A percentile compares a stretch with the other conserved stretches of the same genome.
phyloP scores from a whole-genome alignment of 2,797 vertebrate species.

The Euthynnus affinis region DNA sequence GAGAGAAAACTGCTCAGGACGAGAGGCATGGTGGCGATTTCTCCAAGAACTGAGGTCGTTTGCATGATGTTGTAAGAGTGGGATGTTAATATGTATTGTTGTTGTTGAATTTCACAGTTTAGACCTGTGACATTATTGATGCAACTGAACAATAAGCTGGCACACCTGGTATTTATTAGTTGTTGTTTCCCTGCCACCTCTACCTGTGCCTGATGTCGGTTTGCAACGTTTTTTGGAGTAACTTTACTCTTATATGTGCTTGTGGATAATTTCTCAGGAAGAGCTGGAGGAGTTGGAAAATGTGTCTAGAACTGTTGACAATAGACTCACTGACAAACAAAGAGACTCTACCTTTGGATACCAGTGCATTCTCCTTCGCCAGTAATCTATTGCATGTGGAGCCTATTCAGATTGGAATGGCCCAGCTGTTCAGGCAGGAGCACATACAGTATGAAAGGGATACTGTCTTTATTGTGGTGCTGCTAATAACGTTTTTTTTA shows the following conservation, averaged over 20 bases:
- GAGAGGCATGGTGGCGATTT: no score
- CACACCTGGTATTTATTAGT: no score
- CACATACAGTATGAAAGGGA: background rate
- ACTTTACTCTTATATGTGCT: background rate
- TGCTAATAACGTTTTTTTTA: background rate
- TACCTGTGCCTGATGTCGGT: no score
- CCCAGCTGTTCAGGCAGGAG: background rate
- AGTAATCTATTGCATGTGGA: background rate
- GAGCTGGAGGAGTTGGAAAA: background rate
- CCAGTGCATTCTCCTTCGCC: background rate
- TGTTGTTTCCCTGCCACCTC: no score
- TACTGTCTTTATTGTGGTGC: background rate
- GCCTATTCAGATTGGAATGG: background rate
- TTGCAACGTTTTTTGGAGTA: no score
- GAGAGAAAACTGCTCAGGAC: slow-evolving; percentile 1
- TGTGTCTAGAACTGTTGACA: background rate
- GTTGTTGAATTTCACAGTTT: background rate
- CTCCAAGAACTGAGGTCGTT: no score
- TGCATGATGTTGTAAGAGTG: no score
- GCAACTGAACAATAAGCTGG: background rate
- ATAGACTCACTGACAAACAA: background rate
- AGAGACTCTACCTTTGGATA: background rate
- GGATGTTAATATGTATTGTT: background rate
- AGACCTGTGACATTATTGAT: background rate
- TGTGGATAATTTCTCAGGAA: background rate